A percentile compares a stretch with the other conserved stretches of the same genome.
phyloP scores from a whole-genome alignment of 2,888 invertebrate species.

The Sphecodes monilicornis region DNA sequence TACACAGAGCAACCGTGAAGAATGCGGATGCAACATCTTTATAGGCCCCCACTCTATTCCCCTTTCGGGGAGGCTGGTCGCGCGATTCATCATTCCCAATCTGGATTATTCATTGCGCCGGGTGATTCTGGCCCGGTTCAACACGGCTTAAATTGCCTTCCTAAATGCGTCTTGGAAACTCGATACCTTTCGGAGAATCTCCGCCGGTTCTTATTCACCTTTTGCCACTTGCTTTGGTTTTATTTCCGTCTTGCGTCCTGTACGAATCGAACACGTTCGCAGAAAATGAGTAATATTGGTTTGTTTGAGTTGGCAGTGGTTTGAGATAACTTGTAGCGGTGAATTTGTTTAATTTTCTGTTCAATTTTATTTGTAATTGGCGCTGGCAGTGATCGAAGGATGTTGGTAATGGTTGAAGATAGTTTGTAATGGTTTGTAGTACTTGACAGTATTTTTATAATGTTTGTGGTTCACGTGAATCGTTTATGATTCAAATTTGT shows the following conservation, averaged over 20 bases:
- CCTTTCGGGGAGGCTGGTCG: slow-evolving; percentile 12
- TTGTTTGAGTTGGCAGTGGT: neutral
- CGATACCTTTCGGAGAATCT: neutral
- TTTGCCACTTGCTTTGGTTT: neutral
- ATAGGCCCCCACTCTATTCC: slow-evolving; percentile 31
- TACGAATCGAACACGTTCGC: neutral
- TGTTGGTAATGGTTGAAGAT: too few relatives aligned
- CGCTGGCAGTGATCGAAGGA: too few relatives aligned
- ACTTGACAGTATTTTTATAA: neutral
- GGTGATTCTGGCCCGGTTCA: slow-evolving; percentile 40
- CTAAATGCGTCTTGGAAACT: slow-evolving; percentile 20
- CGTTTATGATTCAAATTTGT: too few relatives aligned
- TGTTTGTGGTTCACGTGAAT: neutral
- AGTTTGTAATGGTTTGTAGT: neutral
- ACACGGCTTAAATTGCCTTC: slow-evolving; percentile 36
- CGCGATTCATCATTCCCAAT: slow-evolving; percentile 62
- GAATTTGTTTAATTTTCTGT: neutral
- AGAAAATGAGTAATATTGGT: neutral
- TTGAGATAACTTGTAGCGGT: neutral
- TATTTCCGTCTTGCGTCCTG: neutral
- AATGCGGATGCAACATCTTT: slow-evolving; percentile 66
- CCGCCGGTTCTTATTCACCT: neutral
- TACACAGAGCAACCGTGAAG: slow-evolving; percentile 63
- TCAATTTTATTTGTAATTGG: neutral
- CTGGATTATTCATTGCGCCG: slow-evolving; percentile 57